A percentile compares a stretch with the other conserved stretches of the same genome.
Conservation (phyloP, 2,888 invertebrate genomes). For the Tridacna gigas region DNA sequence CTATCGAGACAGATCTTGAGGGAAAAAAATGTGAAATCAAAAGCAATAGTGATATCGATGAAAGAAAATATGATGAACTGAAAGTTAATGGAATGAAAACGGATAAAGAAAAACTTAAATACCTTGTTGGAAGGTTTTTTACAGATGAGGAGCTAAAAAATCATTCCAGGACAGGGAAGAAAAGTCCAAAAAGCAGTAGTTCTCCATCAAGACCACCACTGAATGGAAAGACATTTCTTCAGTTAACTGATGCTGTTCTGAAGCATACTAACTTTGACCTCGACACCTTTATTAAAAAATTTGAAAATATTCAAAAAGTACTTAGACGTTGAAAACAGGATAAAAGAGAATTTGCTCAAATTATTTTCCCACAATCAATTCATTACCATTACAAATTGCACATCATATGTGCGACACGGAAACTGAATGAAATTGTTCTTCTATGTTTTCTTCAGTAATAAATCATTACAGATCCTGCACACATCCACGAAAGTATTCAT, state of each 20-base stretch:
- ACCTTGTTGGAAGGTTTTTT: constrained; percentile 27
- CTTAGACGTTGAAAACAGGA: constrained; percentile 26
- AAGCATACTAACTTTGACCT: constrained; percentile 22
- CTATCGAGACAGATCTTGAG: neutral
- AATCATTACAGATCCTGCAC: too few relatives aligned
- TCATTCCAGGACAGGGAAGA: constrained; percentile 33
- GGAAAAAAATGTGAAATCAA: constrained; percentile 7
- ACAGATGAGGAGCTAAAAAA: constrained; percentile 31
- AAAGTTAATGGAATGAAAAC: constrained; percentile 1
- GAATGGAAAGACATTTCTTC: constrained; percentile 12
- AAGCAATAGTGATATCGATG: neutral
- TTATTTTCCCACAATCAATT: neutral
- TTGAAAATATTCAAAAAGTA: constrained; percentile 37
- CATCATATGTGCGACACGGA: neutral
- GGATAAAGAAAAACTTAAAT: constrained; percentile 34
- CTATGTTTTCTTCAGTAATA: too few relatives aligned
- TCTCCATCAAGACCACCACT: constrained; percentile 19
- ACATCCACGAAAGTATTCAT: too few relatives aligned
- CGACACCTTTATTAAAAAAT: constrained; percentile 26
- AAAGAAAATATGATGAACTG: constrained; percentile 15
- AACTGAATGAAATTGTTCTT: too few relatives aligned
- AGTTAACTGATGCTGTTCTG: constrained; percentile 23
- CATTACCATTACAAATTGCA: neutral
- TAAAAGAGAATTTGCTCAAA: neutral
- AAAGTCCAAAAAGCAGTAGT: constrained; percentile 13